phyloP scores from a whole-genome alignment of 2,888 invertebrate genomes.

The Tetropium fuscum region DNA sequence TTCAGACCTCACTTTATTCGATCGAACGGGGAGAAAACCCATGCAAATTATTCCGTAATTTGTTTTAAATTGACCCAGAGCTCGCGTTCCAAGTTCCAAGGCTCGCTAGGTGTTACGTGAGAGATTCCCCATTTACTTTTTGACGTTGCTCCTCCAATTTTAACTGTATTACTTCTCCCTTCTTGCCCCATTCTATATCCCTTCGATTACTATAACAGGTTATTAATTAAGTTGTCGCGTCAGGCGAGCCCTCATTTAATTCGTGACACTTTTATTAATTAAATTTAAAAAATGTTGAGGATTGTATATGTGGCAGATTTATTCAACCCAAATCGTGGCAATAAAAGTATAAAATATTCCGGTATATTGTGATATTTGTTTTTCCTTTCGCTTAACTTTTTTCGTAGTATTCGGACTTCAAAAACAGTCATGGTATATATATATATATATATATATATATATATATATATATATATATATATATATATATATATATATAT shows the following conservation, averaged over 20 bases:
- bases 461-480: too few relatives aligned
- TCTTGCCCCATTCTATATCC: conserved; percentile 17
- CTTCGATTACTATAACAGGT: conserved; percentile 27
- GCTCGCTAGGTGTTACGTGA: conserved; percentile 16
- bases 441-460: too few relatives aligned
- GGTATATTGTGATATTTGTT: too few relatives aligned
- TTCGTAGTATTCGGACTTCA: too few relatives aligned
- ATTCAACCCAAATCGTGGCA: too few relatives aligned
- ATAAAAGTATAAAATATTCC: too few relatives aligned
- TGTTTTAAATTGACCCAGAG: conserved; percentile 42
- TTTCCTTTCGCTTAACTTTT: too few relatives aligned
- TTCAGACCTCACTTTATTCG: conserved; percentile 28
- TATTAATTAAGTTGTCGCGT: conserved; percentile 29
- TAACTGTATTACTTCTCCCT: conserved; percentile 28
- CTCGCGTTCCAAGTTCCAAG: conserved; percentile 15
- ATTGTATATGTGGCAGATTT: neutral
- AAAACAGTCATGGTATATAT: too few relatives aligned
- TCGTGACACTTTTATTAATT: conserved; percentile 21
- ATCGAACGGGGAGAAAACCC: conserved; percentile 33
- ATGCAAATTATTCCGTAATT: conserved; percentile 41
- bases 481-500: too few relatives aligned
- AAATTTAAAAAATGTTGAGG: conserved; percentile 10
- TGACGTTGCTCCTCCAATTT: conserved; percentile 26
- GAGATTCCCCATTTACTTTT: conserved; percentile 27
- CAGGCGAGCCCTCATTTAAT: conserved; percentile 12